A percentile compares a stretch with the other conserved stretches of the same genome.
phyloP scores from a whole-genome alignment of 2,888 invertebrate genomes.

The Folsomia manolachei region DNA sequence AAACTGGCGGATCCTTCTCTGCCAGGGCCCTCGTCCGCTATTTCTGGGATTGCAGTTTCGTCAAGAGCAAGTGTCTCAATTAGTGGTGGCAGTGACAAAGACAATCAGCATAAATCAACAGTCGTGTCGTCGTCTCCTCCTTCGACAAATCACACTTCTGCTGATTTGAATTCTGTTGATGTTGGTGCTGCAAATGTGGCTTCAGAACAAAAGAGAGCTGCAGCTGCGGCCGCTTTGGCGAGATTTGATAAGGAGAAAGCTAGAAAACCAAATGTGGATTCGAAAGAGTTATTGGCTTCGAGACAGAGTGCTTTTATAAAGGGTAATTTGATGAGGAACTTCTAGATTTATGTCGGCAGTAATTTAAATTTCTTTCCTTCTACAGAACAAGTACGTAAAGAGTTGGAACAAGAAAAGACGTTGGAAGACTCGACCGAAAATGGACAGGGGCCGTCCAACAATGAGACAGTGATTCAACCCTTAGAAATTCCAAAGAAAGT shows the following conservation, averaged over 20 bases:
- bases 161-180: too few species aligned
- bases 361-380: background rate
- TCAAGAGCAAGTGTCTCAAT: too few species aligned
- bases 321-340: constrained; percentile 29
- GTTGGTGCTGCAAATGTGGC: too few species aligned
- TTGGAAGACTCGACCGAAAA: background rate
- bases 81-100: too few species aligned
- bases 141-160: too few species aligned
- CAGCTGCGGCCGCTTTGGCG: constrained; percentile 81
- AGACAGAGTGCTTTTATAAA: constrained; percentile 46
- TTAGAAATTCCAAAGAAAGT: constrained; percentile 29
- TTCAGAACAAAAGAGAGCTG: constrained; percentile 53
- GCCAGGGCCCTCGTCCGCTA: background rate
- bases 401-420: constrained; percentile 70
- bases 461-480: constrained; percentile 18
- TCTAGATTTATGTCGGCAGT: background rate
- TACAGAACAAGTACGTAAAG: constrained; percentile 72
- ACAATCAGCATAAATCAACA: background rate
- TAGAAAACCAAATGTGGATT: constrained; percentile 33
- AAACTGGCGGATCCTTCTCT: background rate
- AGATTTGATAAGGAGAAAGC: constrained; percentile 65
- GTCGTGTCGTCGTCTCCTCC: background rate
- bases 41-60: background rate
- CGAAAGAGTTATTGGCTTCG: constrained; percentile 36
- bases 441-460: constrained; percentile 14